Evolutionary conservation across 2,888 invertebrate species (phyloP).

Genomic region (Aspidiotus rigidus): DNA sequence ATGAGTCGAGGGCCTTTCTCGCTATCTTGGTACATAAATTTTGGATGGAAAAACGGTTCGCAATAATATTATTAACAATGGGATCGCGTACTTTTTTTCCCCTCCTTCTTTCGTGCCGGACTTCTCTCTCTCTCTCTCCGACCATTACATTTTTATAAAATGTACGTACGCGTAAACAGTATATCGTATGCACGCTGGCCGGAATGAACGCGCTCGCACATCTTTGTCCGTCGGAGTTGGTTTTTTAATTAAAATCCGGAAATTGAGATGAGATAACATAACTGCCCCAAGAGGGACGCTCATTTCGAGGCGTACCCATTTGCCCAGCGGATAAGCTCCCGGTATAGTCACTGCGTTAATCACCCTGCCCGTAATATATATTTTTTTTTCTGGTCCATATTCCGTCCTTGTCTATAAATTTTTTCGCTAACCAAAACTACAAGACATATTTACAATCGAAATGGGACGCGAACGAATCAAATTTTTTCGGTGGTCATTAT

Average conservation of each 20-base stretch:
- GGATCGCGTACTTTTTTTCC: constrained; percentile 2
- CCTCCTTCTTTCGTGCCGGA: not conserved
- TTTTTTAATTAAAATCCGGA: constrained; percentile 31
- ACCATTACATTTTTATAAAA: too few relatives aligned
- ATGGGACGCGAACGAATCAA: too few relatives aligned
- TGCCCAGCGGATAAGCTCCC: not conserved
- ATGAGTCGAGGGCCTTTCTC: not conserved
- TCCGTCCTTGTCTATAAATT: too few relatives aligned
- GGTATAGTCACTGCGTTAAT: too few relatives aligned
- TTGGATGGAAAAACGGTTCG: not conserved
- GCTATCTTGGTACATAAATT: constrained; percentile 1
- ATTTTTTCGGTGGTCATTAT: too few relatives aligned
- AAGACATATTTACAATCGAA: too few relatives aligned
- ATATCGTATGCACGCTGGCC: not conserved
- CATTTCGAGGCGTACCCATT: not conserved
- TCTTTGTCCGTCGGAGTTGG: not conserved
- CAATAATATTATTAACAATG: not conserved
- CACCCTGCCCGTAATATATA: too few relatives aligned
- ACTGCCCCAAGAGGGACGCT: not conserved
- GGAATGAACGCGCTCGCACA: not conserved
- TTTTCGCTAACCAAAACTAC: too few relatives aligned
- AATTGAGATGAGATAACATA: constrained; percentile 17
- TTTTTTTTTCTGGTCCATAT: too few relatives aligned
- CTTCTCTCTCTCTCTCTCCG: too few relatives aligned
- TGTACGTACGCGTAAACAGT: not conserved